These are phyloP conservation scores for Meandrusa payeni DNA, from an alignment of 2,888 invertebrate genomes.

Conservation along the genomic window DNA sequence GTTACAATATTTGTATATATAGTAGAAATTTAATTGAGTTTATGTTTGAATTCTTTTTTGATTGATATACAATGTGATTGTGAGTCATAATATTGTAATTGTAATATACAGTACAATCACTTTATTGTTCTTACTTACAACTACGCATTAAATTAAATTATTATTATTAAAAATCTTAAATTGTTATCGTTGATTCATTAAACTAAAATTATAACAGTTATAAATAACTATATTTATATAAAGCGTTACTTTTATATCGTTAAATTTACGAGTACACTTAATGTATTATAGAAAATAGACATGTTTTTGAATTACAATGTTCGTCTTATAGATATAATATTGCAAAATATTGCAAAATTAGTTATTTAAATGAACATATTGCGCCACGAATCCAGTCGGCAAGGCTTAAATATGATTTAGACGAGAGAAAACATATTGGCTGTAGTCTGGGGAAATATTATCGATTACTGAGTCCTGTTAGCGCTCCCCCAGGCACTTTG, in stretches of 20 bases:
- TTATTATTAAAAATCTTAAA: no score
- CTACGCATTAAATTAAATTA: no score
- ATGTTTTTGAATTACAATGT: not conserved
- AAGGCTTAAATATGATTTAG: constrained; percentile 2
- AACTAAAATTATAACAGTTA: no score
- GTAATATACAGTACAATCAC: constrained; percentile 7
- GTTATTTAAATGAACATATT: not conserved
- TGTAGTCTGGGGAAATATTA: constrained; percentile 40
- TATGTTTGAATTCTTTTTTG: constrained; percentile 17
- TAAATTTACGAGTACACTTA: no score
- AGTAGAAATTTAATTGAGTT: constrained; percentile 1
- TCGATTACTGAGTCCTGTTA: constrained; percentile 62
- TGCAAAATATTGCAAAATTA: not conserved
- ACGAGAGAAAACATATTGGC: constrained; percentile 14
- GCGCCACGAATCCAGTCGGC: not conserved
- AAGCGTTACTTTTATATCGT: no score
- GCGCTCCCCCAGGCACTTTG: constrained; percentile 44
- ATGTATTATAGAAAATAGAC: no score
- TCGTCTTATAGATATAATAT: no score
- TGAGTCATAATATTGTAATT: constrained; percentile 11
- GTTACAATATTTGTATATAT: no score
- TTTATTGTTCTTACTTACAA: constrained; percentile 7
- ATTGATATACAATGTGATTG: constrained; percentile 11
- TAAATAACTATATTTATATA: no score
- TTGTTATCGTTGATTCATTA: constrained; percentile 15